Evolutionary conservation across 2,113 vertebrate species (phyloP), one percentile per base, ranked within the genome.

Genomic region (Onychostoma macrolepis): DNA sequence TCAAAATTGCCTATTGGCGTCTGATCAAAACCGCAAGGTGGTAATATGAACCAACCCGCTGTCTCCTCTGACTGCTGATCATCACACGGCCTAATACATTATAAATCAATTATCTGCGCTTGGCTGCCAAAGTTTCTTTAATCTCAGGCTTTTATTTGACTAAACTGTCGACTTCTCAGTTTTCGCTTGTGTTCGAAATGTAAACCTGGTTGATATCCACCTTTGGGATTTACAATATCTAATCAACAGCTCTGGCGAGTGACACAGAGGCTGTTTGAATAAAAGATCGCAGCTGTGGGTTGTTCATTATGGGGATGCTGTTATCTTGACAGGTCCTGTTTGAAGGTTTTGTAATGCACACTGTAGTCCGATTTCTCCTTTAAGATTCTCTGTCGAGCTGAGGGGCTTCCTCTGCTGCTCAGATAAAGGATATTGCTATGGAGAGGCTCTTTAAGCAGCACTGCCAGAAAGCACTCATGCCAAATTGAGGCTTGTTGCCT

Each of bases 41-140:
- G 88, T 86, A 88, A 88, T 84, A 89, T 87, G 90, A 90, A 91
- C 88, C 87, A 33, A 82, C 45, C 86, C 69, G 63, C 45, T 86
- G 74, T 93, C 91, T 92, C 92, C 4, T 1, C 76, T 85, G 91
- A 90, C 87, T 80, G 12, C 89, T 69, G 85, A 91, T 90, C 89
- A 88, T 86, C 85, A 89, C 92, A 88, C 89, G 26, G 41, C 65
- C 87, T 91, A 89, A 94, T 95, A 90, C 92, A 94, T 95, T 93
- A 92, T 94, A 94, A 94, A 95, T 95, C 93, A 93, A 94, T 93
- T 94, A 91, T 91, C 81, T 80, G 36, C 76, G 89, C 88, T 91
- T 85, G 77, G 87, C 92, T 90, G 91, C 89, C 93, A 93, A 92
- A 86, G 81, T 91, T 92, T 92, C 92, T 93, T 92, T 94, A 94